Conservation (phyloP, 2,797 vertebrate species). For the Hypotaenidia okinawae region DNA sequence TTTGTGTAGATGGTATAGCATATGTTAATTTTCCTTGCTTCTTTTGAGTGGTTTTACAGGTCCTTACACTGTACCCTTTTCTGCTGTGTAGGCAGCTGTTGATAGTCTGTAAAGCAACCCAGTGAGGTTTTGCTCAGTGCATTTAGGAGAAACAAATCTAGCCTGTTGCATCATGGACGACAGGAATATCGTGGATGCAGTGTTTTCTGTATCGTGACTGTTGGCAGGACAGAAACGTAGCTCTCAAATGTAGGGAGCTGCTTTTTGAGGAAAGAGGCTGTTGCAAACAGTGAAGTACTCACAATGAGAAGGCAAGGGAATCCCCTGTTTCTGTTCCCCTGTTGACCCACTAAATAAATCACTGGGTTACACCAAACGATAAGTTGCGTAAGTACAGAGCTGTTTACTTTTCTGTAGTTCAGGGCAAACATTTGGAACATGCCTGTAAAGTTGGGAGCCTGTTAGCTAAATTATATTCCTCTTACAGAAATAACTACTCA, state of each 20-base stretch:
- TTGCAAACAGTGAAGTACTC: not conserved
- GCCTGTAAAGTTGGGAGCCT: not conserved
- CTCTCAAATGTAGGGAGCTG: not conserved
- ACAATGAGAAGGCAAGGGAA: constrained; percentile 43
- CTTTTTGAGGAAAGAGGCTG: constrained; percentile 1
- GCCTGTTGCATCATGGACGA: not conserved
- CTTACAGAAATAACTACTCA: not conserved
- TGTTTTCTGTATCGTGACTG: not conserved
- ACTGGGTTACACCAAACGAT: not conserved
- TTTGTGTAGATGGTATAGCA: not conserved
- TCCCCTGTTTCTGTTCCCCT: constrained; percentile 51
- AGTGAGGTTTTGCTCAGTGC: not conserved
- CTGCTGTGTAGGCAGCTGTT: not conserved
- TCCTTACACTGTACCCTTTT: not conserved
- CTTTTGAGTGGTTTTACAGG: not conserved
- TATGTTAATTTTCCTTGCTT: not conserved
- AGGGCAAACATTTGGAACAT: not conserved
- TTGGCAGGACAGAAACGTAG: not conserved
- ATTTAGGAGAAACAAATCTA: not conserved
- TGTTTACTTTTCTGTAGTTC: not conserved
- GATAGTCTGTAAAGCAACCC: not conserved
- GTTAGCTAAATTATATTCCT: not conserved
- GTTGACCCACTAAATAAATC: constrained; percentile 1
- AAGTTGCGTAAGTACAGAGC: not conserved
- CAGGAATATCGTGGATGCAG: not conserved